phyloP scores from a whole-genome alignment of 2,797 vertebrate genomes.

The Manis crassicaudata region DNA sequence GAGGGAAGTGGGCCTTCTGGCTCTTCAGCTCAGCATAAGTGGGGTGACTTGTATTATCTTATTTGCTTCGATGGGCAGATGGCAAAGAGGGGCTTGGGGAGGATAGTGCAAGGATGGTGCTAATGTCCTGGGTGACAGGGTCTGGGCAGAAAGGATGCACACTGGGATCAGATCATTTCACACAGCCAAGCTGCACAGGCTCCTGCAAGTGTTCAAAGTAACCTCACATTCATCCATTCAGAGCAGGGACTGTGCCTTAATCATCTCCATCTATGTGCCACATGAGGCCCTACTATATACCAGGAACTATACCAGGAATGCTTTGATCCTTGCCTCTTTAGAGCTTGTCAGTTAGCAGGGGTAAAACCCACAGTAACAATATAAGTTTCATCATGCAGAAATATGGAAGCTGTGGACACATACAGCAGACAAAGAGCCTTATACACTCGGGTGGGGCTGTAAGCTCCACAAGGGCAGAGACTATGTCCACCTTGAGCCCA shows the following conservation, averaged over 20 bases:
- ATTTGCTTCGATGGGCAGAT: background rate
- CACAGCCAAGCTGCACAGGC: background rate
- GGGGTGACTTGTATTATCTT: background rate
- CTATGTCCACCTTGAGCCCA: too few species aligned
- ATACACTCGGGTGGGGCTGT: background rate
- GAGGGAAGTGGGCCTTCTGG: background rate
- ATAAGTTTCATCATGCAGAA: fast-evolving
- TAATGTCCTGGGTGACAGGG: background rate
- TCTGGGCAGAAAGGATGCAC: background rate
- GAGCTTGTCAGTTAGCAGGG: too few species aligned
- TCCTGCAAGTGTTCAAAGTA: background rate
- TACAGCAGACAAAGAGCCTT: fast-evolving
- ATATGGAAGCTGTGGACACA: background rate
- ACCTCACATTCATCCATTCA: background rate
- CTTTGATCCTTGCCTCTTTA: background rate
- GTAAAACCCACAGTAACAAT: background rate
- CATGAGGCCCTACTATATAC: background rate
- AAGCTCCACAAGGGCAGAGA: background rate
- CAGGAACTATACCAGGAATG: background rate
- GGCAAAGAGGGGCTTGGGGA: background rate
- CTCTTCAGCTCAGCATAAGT: background rate
- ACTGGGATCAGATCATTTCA: too few species aligned
- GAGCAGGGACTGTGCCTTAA: background rate
- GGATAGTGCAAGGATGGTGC: background rate
- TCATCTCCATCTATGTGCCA: background rate